phyloP scores from a whole-genome alignment of 2,888 invertebrate genomes.

The Buathra laborator region DNA sequence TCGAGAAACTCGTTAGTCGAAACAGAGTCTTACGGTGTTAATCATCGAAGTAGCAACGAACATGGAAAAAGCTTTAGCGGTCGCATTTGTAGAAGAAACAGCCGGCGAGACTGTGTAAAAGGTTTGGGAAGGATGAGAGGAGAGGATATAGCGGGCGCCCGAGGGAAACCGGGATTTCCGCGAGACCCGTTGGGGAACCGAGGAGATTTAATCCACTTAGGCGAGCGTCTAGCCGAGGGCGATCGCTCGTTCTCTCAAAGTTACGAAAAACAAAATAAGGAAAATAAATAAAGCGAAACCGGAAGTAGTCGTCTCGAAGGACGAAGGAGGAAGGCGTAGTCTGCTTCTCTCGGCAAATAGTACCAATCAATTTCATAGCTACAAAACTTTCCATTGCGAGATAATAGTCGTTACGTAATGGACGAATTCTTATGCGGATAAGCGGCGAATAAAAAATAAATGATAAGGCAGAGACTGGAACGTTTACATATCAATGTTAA shows the following conservation, averaged over 20 bases:
- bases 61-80: background rate
- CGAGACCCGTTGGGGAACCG: background rate
- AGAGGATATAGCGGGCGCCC: background rate
- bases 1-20: background rate
- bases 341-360: conserved; percentile 46
- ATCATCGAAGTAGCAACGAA: background rate
- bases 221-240: background rate
- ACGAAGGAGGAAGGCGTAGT: conserved; percentile 8
- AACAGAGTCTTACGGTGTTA: background rate
- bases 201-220: conserved; percentile 20
- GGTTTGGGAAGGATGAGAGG: background rate
- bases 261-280: conserved; percentile 14
- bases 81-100: conserved; percentile 9
- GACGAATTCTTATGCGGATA: background rate
- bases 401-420: conserved; percentile 27
- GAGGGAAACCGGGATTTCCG: conserved; percentile 20
- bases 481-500: background rate
- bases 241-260: background rate
- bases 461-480: background rate
- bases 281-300: conserved; percentile 41
- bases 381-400: conserved; percentile 9
- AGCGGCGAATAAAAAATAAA: background rate
- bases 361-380: conserved; percentile 44
- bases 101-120: conserved; percentile 15
- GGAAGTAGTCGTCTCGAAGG: conserved; percentile 63